Percentiles rank a stretch among this genome's conserved stretches.
phyloP scores from a whole-genome alignment of 1,140 invertebrate species.

The Zaprionus kolodkinae region DNA sequence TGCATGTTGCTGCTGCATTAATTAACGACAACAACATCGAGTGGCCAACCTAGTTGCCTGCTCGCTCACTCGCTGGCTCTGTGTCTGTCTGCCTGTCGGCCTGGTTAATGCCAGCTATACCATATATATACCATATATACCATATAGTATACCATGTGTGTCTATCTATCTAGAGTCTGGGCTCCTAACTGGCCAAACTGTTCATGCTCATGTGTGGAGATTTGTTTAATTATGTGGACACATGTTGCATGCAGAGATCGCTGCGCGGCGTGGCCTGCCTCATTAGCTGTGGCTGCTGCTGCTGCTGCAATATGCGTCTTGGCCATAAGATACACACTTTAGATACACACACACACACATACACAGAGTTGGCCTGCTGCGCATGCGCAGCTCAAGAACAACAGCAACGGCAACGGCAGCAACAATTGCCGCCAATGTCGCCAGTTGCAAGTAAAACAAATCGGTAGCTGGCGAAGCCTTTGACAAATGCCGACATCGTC shows the following conservation, averaged over 20 bases:
- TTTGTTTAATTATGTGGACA: constrained; percentile 77
- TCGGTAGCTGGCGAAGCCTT: constrained; percentile 48
- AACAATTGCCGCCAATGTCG: constrained; percentile 52
- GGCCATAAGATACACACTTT: constrained; percentile 29
- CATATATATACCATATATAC: background rate
- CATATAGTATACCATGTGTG: background rate
- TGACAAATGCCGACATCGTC: constrained; percentile 46
- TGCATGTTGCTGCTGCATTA: constrained; percentile 60
- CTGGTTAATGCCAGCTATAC: constrained; percentile 32
- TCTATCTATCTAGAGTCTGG: background rate
- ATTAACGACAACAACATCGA: constrained; percentile 58
- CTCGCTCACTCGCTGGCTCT: too few species aligned
- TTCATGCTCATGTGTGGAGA: constrained; percentile 65
- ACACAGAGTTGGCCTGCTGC: constrained; percentile 35
- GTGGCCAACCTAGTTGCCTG: constrained; percentile 26
- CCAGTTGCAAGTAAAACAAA: constrained; percentile 50
- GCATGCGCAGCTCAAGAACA: constrained; percentile 69
- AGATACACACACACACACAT: constrained; percentile 5
- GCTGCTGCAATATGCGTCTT: constrained; percentile 28
- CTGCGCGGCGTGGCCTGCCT: constrained; percentile 37
- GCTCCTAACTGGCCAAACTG: constrained; percentile 3
- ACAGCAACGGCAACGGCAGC: constrained; percentile 37
- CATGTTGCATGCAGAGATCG: constrained; percentile 40
- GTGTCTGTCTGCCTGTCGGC: background rate
- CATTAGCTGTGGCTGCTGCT: constrained; percentile 33